Evolutionary conservation across 2,113 vertebrate genomes (phyloP).

Genomic region (Xiphophorus couchianus): DNA sequence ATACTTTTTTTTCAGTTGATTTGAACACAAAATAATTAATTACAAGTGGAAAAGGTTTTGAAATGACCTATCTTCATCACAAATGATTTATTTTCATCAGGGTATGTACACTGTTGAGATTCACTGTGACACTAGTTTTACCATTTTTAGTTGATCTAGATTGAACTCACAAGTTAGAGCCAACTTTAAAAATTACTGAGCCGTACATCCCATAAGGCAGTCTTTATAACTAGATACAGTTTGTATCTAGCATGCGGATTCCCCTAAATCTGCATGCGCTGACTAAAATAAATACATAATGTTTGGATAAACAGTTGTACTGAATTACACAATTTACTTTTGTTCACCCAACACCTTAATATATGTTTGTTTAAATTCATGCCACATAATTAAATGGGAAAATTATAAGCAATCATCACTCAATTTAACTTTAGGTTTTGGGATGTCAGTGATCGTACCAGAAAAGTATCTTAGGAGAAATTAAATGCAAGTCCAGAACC

Average conservation of each 20-base stretch:
- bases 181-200: background rate
- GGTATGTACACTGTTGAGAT: no score
- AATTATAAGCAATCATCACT: background rate
- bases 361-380: background rate
- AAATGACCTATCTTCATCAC: no score
- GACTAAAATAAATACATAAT: background rate
- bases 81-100: no score
- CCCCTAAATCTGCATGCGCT: background rate
- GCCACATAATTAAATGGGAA: background rate
- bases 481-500: background rate
- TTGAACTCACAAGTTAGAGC: no score
- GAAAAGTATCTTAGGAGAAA: background rate
- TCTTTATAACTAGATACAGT: no score
- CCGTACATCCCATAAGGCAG: background rate
- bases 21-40: no score
- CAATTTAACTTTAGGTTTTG: background rate
- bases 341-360: background rate
- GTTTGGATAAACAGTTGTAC: background rate
- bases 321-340: background rate
- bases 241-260: no score
- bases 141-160: background rate
- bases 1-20: no score
- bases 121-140: no score
- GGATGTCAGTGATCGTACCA: background rate
- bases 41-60: no score